Percentiles rank a stretch among this genome's conserved stretches.
phyloP scores from a whole-genome alignment of 1,140 invertebrate genomes.

The Conus ventricosus region DNA sequence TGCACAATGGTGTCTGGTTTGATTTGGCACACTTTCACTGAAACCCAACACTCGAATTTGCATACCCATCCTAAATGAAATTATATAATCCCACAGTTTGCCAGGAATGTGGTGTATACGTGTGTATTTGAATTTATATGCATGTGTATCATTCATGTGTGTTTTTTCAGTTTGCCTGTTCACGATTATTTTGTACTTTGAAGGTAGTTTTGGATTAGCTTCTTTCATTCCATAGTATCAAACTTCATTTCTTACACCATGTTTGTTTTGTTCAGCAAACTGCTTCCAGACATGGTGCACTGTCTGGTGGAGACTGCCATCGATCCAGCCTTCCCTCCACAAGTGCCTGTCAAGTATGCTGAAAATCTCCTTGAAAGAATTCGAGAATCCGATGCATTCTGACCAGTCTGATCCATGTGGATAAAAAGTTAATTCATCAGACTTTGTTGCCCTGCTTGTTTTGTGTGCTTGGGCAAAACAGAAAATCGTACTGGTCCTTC shows the following conservation, averaged over 20 bases:
- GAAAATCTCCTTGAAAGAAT: constrained; percentile 35
- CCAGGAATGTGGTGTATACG: neutral
- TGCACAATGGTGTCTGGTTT: too few relatives aligned
- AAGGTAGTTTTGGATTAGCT: neutral
- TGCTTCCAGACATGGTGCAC: constrained; percentile 54
- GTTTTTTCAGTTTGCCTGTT: neutral
- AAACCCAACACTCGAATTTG: too few relatives aligned
- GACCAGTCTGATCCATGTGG: too few relatives aligned
- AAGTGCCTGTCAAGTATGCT: constrained; percentile 2
- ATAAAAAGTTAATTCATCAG: too few relatives aligned
- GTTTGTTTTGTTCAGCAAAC: constrained; percentile 49
- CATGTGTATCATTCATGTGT: too few relatives aligned
- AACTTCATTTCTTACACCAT: neutral
- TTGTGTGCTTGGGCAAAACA: too few relatives aligned
- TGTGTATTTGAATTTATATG: neutral
- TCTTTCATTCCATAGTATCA: neutral
- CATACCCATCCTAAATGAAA: too few relatives aligned
- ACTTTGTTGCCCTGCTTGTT: too few relatives aligned
- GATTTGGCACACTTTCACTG: too few relatives aligned
- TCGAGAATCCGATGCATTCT: neutral
- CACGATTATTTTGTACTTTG: neutral
- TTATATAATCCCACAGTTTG: too few relatives aligned
- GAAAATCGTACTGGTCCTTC: too few relatives aligned
- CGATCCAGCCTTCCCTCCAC: constrained; percentile 57
- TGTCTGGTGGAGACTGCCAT: constrained; percentile 60